Evolutionary conservation across 2,113 vertebrate genomes (phyloP).

Genomic region (Cacatua alba): DNA sequence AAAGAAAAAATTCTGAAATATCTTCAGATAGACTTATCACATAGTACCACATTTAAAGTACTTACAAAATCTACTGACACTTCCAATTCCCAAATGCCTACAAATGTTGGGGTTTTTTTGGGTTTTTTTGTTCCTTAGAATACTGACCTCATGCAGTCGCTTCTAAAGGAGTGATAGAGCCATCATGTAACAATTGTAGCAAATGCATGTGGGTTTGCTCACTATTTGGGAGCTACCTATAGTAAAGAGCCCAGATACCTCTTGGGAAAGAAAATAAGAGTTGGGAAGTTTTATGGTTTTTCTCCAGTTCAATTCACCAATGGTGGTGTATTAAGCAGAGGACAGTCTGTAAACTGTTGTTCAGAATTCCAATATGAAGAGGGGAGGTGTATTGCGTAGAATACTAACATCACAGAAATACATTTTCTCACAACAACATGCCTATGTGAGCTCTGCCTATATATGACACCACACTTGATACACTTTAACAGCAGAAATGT

Average conservation of each 20-base stretch:
- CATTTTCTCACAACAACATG: background rate
- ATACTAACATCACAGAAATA: background rate
- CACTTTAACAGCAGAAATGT: background rate
- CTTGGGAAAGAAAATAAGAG: background rate
- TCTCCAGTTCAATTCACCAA: background rate
- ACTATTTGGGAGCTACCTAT: background rate
- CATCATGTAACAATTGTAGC: background rate
- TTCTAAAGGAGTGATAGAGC: background rate
- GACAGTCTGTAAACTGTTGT: background rate
- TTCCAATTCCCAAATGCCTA: background rate
- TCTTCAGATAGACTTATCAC: background rate
- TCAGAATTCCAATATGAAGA: background rate
- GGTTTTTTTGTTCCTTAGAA: background rate
- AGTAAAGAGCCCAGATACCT: background rate
- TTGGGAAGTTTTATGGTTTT: background rate
- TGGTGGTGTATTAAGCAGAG: background rate
- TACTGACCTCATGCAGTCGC: background rate
- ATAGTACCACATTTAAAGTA: background rate
- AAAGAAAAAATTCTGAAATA: background rate
- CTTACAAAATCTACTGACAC: no score
- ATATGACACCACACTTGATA: background rate
- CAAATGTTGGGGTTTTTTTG: background rate
- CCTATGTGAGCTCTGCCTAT: background rate
- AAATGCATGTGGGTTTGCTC: background rate
- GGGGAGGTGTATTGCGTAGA: background rate